Evolutionary conservation across 2,797 vertebrate species (phyloP).

Genomic region (Australoheros facetus): DNA sequence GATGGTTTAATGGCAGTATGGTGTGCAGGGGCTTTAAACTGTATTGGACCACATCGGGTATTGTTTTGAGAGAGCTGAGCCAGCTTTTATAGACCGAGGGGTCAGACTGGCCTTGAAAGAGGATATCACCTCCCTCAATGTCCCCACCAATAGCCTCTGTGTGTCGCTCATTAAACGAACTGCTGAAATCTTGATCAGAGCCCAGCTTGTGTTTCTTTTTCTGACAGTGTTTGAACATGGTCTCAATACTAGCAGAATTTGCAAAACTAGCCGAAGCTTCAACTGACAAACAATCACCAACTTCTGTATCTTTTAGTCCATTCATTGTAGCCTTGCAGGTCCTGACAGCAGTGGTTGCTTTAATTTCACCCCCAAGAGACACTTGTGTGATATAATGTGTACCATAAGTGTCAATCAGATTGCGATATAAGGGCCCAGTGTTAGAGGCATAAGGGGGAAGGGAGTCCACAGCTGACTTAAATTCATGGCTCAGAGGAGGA

Average conservation of each 20-base stretch:
- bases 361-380: constrained; percentile 61
- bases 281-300: not conserved
- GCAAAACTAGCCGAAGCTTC: not conserved
- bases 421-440: not conserved
- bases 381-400: constrained; percentile 72
- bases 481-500: constrained; percentile 31
- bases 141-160: constrained; percentile 27
- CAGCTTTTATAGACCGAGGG: not conserved
- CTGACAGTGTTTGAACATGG: not conserved
- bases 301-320: constrained; percentile 33
- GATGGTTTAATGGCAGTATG: not conserved
- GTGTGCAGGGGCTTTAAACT: constrained; percentile 47
- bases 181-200: not conserved
- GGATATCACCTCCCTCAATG: not conserved
- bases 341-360: constrained; percentile 57
- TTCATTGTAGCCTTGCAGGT: constrained; percentile 53
- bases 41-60: constrained; percentile 49
- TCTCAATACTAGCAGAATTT: rapidly evolving
- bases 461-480: constrained; percentile 14
- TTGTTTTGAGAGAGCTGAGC: constrained; percentile 15
- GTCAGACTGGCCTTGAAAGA: constrained; percentile 5
- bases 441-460: constrained; percentile 34
- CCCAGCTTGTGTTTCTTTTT: rapidly evolving
- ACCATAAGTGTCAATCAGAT: constrained; percentile 27
- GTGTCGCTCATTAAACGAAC: constrained; percentile 5